These are phyloP conservation scores for Drosophila orena DNA, from an alignment of 1,140 invertebrate species.

Conservation along the genomic window DNA sequence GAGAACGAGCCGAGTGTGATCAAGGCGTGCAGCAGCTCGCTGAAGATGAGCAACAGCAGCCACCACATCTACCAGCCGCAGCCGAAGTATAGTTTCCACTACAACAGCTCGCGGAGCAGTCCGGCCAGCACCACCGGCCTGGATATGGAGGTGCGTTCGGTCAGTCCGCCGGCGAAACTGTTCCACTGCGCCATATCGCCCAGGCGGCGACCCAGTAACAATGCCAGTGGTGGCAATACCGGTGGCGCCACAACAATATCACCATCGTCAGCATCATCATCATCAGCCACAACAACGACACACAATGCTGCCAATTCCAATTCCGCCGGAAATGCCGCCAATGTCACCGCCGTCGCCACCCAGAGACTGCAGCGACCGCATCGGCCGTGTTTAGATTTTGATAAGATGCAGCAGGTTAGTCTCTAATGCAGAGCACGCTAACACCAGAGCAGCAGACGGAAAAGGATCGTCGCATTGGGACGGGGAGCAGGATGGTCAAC, in stretches of 20 bases:
- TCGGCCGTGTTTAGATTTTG: slow-evolving; percentile 96
- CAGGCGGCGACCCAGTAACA: slow-evolving; percentile 87
- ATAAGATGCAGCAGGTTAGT: slow-evolving; percentile 94
- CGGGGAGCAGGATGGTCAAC: neutral
- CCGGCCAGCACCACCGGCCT: slow-evolving; percentile 84
- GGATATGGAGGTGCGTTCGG: slow-evolving; percentile 86
- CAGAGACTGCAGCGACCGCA: slow-evolving; percentile 88
- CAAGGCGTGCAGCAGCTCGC: slow-evolving; percentile 74
- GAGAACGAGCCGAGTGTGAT: slow-evolving; percentile 72
- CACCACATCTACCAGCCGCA: slow-evolving; percentile 84
- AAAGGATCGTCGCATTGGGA: neutral
- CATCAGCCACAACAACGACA: slow-evolving; percentile 34
- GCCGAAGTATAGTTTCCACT: slow-evolving; percentile 84
- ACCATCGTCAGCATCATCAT: slow-evolving; percentile 15
- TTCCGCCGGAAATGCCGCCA: slow-evolving; percentile 42
- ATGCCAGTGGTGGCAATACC: slow-evolving; percentile 39
- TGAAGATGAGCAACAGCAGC: slow-evolving; percentile 83
- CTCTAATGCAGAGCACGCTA: slow-evolving; percentile 81
- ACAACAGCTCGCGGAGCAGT: slow-evolving; percentile 79
- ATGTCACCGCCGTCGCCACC: slow-evolving; percentile 84
- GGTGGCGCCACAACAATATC: slow-evolving; percentile 11
- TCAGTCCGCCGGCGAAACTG: slow-evolving; percentile 90
- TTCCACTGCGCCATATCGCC: slow-evolving; percentile 89
- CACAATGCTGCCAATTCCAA: slow-evolving; percentile 56
- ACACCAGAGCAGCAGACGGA: slow-evolving; percentile 24